Conservation (phyloP, 2,888 invertebrate species). For the Cordilura impudica region DNA sequence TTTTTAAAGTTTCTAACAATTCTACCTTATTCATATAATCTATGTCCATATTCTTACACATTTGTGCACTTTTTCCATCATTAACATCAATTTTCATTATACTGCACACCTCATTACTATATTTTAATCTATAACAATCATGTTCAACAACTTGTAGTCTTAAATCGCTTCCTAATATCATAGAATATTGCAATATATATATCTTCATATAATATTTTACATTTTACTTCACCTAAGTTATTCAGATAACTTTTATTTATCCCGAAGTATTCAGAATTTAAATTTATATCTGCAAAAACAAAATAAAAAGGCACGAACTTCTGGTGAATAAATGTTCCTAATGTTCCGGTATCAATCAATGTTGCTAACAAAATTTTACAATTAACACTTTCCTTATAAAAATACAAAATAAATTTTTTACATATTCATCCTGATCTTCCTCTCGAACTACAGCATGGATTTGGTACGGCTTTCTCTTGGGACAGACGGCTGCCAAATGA, state of each 20-base stretch:
- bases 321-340: too few species aligned
- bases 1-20: too few species aligned
- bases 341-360: slow-evolving; percentile 60
- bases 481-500: slow-evolving; percentile 48
- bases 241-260: slow-evolving; percentile 42
- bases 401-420: slow-evolving; percentile 53
- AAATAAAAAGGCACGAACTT: slow-evolving; percentile 44
- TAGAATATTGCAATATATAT: slow-evolving; percentile 47
- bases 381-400: slow-evolving; percentile 45
- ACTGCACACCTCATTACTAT: too few species aligned
- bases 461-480: slow-evolving; percentile 17
- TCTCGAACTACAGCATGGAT: slow-evolving; percentile 32
- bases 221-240: slow-evolving; percentile 35
- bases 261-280: slow-evolving; percentile 20
- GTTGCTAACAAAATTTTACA: slow-evolving; percentile 38
- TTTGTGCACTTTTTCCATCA: too few species aligned
- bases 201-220: slow-evolving; percentile 27
- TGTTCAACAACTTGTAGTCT: too few species aligned
- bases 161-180: background rate
- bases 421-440: slow-evolving; percentile 43
- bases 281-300: background rate
- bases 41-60: too few species aligned
- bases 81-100: too few species aligned
- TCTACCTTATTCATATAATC: too few species aligned
- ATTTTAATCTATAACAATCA: too few species aligned